Conservation (phyloP, 2,888 invertebrate species). For the Rhingia rostrata region DNA sequence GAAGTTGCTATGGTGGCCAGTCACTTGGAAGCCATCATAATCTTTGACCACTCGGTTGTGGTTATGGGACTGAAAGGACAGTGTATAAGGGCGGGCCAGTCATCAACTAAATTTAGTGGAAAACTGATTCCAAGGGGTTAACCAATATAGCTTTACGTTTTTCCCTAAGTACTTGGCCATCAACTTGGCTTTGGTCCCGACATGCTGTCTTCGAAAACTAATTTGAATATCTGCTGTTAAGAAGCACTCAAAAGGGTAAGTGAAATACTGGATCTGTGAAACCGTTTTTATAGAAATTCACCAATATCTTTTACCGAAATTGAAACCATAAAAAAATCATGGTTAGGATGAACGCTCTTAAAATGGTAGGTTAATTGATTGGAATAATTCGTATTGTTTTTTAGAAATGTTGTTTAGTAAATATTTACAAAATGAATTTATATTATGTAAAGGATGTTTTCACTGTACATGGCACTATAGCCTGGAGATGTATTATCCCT, state of each 20-base stretch:
- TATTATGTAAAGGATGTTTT: too few relatives aligned
- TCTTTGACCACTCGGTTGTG: conserved; percentile 26
- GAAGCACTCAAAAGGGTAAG: neutral
- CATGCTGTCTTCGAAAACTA: conserved; percentile 26
- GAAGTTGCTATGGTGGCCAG: conserved; percentile 11
- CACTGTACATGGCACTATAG: too few relatives aligned
- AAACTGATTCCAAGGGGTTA: conserved; percentile 14
- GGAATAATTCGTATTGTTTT: conserved; percentile 25
- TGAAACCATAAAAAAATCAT: neutral
- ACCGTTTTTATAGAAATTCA: conserved; percentile 13
- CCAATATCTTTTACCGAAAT: conserved; percentile 16
- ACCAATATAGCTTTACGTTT: neutral
- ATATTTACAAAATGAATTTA: too few relatives aligned
- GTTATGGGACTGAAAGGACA: conserved; percentile 6
- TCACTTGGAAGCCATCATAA: conserved; percentile 34
- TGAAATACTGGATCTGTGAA: neutral
- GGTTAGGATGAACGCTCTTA: too few relatives aligned
- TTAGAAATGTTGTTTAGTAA: neutral
- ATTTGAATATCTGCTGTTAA: conserved; percentile 33
- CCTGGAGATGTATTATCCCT: too few relatives aligned
- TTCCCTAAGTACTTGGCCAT: conserved; percentile 20
- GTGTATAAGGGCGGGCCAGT: conserved; percentile 1
- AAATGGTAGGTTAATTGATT: conserved; percentile 21
- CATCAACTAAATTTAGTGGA: conserved; percentile 44
- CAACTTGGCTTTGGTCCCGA: neutral